Conservation (phyloP, 2,797 vertebrate species). For the Clarias platycephalus region DNA sequence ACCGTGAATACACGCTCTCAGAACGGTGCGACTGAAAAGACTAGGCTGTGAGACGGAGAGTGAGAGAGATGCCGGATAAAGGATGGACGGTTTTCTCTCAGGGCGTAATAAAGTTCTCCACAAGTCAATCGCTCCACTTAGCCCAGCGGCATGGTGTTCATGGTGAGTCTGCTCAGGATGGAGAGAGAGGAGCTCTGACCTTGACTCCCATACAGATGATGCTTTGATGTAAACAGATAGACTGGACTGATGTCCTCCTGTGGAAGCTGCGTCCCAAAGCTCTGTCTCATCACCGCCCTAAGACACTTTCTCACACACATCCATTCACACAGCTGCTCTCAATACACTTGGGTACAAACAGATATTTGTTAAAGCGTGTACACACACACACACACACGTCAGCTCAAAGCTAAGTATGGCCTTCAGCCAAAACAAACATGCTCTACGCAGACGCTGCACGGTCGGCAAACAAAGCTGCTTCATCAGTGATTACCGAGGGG, state of each 20-base stretch:
- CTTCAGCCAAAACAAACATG: conserved; percentile 53
- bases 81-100: conserved; percentile 37
- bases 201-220: conserved; percentile 40
- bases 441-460: conserved; percentile 45
- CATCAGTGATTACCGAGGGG: conserved; percentile 38
- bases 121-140: conserved; percentile 49
- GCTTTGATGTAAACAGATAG: conserved; percentile 44
- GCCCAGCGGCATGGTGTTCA: conserved; percentile 25
- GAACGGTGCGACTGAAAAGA: neutral
- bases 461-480: conserved; percentile 49
- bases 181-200: conserved; percentile 20
- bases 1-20: neutral
- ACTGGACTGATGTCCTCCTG: conserved; percentile 39
- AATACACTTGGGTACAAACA: conserved; percentile 31
- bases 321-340: conserved; percentile 33
- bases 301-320: conserved; percentile 25
- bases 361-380: conserved; percentile 21
- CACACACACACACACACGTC: conserved; percentile 19
- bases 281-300: conserved; percentile 34
- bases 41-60: neutral
- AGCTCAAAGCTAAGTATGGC: conserved; percentile 43
- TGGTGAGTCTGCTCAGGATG: neutral
- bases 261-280: conserved; percentile 37
- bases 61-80: conserved; percentile 25
- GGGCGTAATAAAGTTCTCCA: conserved; percentile 54